Evolutionary conservation across 2,797 vertebrate genomes (phyloP).

Genomic region (Naso thynnoides): DNA sequence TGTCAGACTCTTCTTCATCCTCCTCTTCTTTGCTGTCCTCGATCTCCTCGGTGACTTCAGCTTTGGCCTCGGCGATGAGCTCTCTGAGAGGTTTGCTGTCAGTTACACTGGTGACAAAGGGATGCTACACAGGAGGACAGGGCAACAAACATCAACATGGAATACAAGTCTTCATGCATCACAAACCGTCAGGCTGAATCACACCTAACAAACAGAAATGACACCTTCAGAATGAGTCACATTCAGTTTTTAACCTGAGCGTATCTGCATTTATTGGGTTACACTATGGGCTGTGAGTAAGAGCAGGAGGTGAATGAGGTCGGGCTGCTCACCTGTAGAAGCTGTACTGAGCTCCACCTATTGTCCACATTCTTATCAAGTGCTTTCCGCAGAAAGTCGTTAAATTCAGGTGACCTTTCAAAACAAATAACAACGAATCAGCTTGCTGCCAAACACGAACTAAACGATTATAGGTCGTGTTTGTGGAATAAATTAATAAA

Average conservation of each 20-base stretch:
- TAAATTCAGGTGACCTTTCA: conserved; percentile 95
- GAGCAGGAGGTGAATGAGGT: background rate
- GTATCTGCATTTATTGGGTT: conserved; percentile 1
- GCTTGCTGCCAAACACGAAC: background rate
- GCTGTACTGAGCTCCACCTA: conserved; percentile 89
- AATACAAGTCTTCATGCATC: background rate
- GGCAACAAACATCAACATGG: conserved; percentile 16
- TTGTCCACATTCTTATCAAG: conserved; percentile 98
- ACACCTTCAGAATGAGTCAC: background rate
- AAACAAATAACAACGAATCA: conserved; percentile 26
- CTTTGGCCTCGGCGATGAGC: conserved; percentile 97
- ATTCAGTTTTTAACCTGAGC: background rate
- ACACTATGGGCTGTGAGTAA: background rate
- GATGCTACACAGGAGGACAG: conserved; percentile 85
- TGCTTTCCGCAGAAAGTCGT: conserved; percentile 93
- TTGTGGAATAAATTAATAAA: background rate
- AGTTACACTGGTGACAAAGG: conserved; percentile 90
- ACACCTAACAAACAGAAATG: background rate
- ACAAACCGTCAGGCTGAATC: background rate
- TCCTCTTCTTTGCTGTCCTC: conserved; percentile 98
- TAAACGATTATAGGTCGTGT: background rate
- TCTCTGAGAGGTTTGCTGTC: conserved; percentile 94
- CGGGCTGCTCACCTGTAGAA: conserved; percentile 89
- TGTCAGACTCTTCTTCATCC: conserved; percentile 95
- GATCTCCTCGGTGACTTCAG: conserved; percentile 96